phyloP scores from a whole-genome alignment of 2,797 vertebrate species.

The Trichosurus vulpecula region DNA sequence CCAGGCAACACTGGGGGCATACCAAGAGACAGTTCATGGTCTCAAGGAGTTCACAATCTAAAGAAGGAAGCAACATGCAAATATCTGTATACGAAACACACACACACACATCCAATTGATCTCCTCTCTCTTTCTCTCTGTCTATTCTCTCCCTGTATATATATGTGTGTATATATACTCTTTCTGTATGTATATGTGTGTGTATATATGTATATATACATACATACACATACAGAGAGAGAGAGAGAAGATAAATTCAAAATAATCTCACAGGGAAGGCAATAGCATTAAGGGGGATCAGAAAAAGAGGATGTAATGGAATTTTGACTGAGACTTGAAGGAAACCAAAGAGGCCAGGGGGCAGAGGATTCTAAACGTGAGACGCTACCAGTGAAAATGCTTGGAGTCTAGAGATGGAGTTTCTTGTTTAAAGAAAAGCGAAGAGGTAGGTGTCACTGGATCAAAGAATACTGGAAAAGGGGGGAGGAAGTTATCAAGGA shows the following conservation, averaged over 20 bases:
- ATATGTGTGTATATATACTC: no score
- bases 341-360: background rate
- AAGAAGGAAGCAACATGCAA: background rate
- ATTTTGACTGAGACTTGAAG: background rate
- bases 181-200: no score
- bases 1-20: background rate
- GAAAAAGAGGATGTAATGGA: background rate
- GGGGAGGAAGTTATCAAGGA: background rate
- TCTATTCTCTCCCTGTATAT: no score
- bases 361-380: background rate
- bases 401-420: background rate
- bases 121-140: no score
- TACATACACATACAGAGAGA: no score
- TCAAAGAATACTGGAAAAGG: background rate
- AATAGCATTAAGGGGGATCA: background rate
- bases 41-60: background rate
- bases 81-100: background rate
- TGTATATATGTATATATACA: no score
- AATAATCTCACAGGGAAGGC: background rate
- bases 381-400: background rate
- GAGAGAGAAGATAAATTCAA: background rate
- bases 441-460: background rate
- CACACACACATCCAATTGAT: background rate
- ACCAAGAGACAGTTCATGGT: background rate
- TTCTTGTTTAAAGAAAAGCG: background rate